phyloP scores from a whole-genome alignment of 2,888 invertebrate species.

The Heteropelma amictum region DNA sequence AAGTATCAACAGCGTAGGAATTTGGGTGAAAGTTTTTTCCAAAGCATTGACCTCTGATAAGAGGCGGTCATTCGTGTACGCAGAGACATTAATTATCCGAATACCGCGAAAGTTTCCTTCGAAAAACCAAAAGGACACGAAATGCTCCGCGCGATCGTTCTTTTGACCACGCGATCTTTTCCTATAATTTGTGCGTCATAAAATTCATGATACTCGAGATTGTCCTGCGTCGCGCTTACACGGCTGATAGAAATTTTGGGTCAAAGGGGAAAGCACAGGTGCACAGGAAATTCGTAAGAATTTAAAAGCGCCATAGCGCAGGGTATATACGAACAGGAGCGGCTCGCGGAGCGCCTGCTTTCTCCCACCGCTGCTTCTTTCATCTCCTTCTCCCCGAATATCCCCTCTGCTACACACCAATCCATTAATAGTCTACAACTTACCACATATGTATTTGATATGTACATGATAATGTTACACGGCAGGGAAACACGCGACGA shows the following conservation, averaged over 20 bases:
- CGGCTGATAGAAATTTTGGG: too few species aligned
- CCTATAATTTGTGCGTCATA: too few species aligned
- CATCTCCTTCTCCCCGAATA: neutral
- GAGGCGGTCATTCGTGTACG: too few species aligned
- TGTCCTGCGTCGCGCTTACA: too few species aligned
- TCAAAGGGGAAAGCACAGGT: neutral
- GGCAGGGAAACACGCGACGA: slow-evolving; percentile 28
- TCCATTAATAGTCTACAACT: neutral
- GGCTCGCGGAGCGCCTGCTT: neutral
- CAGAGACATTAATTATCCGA: too few species aligned
- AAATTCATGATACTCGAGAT: too few species aligned
- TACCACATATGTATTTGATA: slow-evolving; percentile 3
- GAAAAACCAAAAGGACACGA: too few species aligned
- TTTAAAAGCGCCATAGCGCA: neutral
- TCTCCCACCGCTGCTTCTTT: slow-evolving; percentile 1
- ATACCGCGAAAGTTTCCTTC: too few species aligned
- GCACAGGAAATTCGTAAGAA: neutral
- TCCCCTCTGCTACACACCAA: neutral
- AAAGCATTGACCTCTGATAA: too few species aligned
- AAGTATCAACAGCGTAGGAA: neutral
- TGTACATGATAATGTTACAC: neutral
- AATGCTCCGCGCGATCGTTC: too few species aligned
- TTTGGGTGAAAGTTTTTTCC: slow-evolving; percentile 3
- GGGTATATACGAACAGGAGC: slow-evolving; percentile 3
- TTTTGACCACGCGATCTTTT: too few species aligned